phyloP scores from a whole-genome alignment of 2,888 invertebrate genomes.

The Molanna angustata region DNA sequence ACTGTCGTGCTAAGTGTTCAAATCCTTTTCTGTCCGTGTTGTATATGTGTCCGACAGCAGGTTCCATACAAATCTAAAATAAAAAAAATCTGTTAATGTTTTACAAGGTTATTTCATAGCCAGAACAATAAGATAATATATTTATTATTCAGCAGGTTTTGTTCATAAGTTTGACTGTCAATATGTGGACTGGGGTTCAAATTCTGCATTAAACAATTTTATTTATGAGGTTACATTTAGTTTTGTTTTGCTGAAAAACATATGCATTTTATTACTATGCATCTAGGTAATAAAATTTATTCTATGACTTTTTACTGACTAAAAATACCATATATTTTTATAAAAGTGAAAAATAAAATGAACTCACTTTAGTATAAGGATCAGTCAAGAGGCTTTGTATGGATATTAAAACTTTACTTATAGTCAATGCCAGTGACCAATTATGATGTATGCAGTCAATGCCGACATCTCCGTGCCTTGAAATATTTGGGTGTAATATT shows the following conservation, averaged over 20 bases:
- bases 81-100: too few species aligned
- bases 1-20: conserved; percentile 76
- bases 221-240: neutral
- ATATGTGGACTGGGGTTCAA: too few species aligned
- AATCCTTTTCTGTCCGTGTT: conserved; percentile 68
- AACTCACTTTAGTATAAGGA: conserved; percentile 77
- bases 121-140: neutral
- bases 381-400: conserved; percentile 87
- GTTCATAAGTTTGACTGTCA: too few species aligned
- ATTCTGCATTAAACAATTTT: too few species aligned
- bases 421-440: conserved; percentile 92
- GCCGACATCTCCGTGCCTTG: conserved; percentile 92
- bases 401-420: conserved; percentile 84
- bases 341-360: neutral
- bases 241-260: neutral
- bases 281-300: too few species aligned
- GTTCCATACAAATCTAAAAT: conserved; percentile 83
- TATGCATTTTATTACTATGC: too few species aligned
- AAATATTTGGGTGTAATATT: conserved; percentile 93
- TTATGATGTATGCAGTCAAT: conserved; percentile 94
- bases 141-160: too few species aligned
- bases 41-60: conserved; percentile 77
- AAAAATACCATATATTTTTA: too few species aligned
- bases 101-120: too few species aligned
- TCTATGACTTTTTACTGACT: too few species aligned